Conservation (phyloP, 2,797 vertebrate species). For the Stomatorhinus walkeri region DNA sequence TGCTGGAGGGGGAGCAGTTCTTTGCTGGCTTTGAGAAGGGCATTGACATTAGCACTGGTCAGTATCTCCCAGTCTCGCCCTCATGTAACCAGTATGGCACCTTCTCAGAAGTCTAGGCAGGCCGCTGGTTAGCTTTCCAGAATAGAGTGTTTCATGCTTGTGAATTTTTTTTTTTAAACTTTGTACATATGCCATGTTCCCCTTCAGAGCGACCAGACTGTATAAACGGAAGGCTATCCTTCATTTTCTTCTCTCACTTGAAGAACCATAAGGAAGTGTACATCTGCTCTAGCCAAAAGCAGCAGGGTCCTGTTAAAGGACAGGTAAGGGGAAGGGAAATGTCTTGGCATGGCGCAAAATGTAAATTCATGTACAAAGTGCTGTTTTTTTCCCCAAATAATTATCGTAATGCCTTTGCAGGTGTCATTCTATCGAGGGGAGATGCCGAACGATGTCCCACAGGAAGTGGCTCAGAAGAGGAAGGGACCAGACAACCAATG, state of each 20-base stretch:
- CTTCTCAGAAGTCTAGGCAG: not conserved
- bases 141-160: not conserved
- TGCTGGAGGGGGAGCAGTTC: conserved; percentile 94
- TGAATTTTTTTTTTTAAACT: not conserved
- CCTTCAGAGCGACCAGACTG: conserved; percentile 83
- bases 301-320: conserved; percentile 72
- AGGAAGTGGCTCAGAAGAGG: conserved; percentile 71
- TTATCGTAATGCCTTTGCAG: conserved; percentile 47
- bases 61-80: conserved; percentile 22
- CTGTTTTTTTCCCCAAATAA: not conserved
- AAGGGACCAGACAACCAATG: conserved; percentile 74
- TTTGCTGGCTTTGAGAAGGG: conserved; percentile 92
- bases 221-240: conserved; percentile 72
- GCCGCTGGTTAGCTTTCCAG: not conserved
- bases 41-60: conserved; percentile 79
- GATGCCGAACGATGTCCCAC: conserved; percentile 68
- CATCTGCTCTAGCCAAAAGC: conserved; percentile 64
- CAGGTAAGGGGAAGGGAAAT: conserved; percentile 66
- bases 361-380: not conserved
- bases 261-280: conserved; percentile 94
- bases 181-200: not conserved
- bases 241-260: conserved; percentile 86
- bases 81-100: not conserved
- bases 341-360: not conserved
- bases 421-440: conserved; percentile 93